Evolutionary conservation across 2,797 vertebrate species (phyloP), one percentile per base, ranked within the genome.

Genomic region (Falco berigora): DNA sequence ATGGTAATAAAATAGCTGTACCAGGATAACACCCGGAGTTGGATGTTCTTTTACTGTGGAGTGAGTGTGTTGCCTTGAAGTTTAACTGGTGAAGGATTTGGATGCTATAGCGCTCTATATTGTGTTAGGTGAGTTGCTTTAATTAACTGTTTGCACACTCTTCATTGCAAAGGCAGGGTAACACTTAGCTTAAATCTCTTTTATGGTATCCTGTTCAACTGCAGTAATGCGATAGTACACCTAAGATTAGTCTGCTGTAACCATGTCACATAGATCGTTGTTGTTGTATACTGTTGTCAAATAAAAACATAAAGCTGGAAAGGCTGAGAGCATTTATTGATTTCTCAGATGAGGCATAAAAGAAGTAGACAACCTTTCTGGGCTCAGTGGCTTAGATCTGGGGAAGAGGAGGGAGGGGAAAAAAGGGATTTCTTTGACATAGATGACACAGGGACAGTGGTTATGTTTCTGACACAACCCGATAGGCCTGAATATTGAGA

Each of bases 161-260:
- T 56, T 92, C 86, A 47, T 85, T 92, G 80, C 67, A 92, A 92
- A 95, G 81, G 34, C 88, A 93, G n/a, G 44, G 49, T 89, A 93
- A 89, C 79, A 86, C 78, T 94, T 79, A 76, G 34, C 32, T 85
- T 96, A 92, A 96, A 95, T 97, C 84, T 96, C 59, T 92, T 96
- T 92, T 92, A 85, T 96, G 82, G 71, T 74, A 19, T 76, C 59
- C 75, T 79, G 63, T 79, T 93, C 71, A 85, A 79, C 82, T 94
- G 74, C 78, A 79, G 63, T 71, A 92, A 93, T 90, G 72, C 6
- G 28, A 69, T 92, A 80, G 74, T 63, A 82, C 67, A 87, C 67
- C 74, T 74, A 85, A 93, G 94, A 94, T 93, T 76, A 94, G 94
- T 77, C 63, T 14, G 19, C 78, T 68, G 30, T 86, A 94, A 82